Evolutionary conservation across 2,888 invertebrate species (phyloP).

Genomic region (Nymphalis polychloros): DNA sequence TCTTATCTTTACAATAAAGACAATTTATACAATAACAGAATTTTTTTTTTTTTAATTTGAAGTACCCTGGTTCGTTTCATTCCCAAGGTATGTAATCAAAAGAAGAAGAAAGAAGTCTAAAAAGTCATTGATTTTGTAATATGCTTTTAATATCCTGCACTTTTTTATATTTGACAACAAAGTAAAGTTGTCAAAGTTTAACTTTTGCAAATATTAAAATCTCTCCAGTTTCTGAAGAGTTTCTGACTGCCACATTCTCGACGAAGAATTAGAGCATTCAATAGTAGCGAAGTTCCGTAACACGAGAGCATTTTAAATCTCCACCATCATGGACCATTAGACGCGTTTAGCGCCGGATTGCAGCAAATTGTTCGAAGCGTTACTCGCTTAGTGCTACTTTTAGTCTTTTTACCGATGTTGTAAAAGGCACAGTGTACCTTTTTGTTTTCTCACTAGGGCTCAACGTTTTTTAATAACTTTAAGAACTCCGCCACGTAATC

Average conservation of each 20-base stretch:
- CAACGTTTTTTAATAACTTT: too few relatives aligned
- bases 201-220: constrained; percentile 2
- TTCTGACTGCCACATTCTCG: not conserved
- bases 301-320: constrained; percentile 34
- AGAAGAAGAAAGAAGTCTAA: too few relatives aligned
- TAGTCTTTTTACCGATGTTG: constrained; percentile 22
- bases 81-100: too few relatives aligned
- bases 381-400: constrained; percentile 27
- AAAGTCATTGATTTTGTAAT: too few relatives aligned
- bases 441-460: not conserved
- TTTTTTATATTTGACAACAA: too few relatives aligned
- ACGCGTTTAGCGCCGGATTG: constrained; percentile 36
- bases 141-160: too few relatives aligned
- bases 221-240: not conserved
- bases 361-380: constrained; percentile 38
- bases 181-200: not conserved
- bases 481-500: too few relatives aligned
- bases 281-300: constrained; percentile 9
- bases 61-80: too few relatives aligned
- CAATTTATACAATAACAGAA: too few relatives aligned
- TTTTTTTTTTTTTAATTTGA: too few relatives aligned
- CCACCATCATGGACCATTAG: constrained; percentile 42
- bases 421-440: constrained; percentile 17
- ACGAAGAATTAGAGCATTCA: constrained; percentile 10
- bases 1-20: too few relatives aligned